Evolutionary conservation across 2,113 vertebrate species (phyloP).

Genomic region (Lepus europaeus): DNA sequence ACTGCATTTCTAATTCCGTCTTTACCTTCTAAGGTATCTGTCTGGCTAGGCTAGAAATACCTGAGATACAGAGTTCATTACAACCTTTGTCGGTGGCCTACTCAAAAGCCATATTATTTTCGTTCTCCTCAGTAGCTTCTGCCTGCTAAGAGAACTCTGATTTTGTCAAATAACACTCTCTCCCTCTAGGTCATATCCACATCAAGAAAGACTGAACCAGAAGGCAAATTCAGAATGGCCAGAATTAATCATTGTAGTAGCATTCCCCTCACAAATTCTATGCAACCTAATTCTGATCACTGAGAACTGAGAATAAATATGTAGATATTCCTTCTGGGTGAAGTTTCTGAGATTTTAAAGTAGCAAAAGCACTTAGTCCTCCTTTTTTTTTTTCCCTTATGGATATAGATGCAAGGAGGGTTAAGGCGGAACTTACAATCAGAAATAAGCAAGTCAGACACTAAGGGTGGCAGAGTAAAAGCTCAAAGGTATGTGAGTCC

Average conservation of each 20-base stretch:
- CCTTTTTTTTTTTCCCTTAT: not conserved
- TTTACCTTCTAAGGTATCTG: not conserved
- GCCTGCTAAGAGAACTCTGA: not conserved
- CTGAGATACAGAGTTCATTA: rapidly evolving
- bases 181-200: not conserved
- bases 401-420: too few species aligned
- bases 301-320: not conserved
- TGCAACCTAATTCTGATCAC: not conserved
- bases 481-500: not conserved
- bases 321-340: not conserved
- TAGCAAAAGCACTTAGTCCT: not conserved
- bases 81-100: not conserved
- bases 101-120: not conserved
- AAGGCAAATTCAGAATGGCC: not conserved
- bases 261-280: not conserved
- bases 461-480: not conserved
- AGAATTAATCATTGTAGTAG: not conserved
- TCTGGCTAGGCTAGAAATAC: not conserved
- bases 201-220: not conserved
- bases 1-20: not conserved
- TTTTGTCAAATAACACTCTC: not conserved
- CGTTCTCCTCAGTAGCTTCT: not conserved
- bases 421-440: not conserved
- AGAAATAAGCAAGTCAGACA: not conserved
- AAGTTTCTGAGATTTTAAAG: not conserved